Percentiles rank a stretch among this genome's conserved stretches.
Evolutionary conservation across 2,113 vertebrate species (phyloP).

Genomic region (Perccottus glenii): DNA sequence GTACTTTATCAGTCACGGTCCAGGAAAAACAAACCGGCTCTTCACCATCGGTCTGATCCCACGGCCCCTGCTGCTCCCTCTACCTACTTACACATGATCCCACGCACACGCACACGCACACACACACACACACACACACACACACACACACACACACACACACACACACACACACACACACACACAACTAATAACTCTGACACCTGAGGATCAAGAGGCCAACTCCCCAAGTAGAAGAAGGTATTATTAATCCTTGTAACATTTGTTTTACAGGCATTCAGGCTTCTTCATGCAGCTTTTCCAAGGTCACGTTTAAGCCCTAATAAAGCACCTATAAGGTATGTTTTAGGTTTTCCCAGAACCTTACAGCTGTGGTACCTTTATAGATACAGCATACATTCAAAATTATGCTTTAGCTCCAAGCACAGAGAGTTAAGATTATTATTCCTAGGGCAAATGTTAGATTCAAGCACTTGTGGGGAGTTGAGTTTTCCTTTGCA

Average conservation of each 20-base stretch:
- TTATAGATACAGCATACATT: neutral
- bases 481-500: too few relatives aligned
- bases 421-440: too few relatives aligned
- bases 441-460: neutral
- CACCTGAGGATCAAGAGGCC: slow-evolving; percentile 2
- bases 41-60: slow-evolving; percentile 60
- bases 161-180: too few relatives aligned
- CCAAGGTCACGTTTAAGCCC: neutral
- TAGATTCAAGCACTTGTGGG: too few relatives aligned
- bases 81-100: slow-evolving; percentile 9
- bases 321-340: neutral
- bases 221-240: neutral
- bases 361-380: neutral
- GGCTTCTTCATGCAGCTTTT: neutral
- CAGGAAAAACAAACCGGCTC: slow-evolving; percentile 67
- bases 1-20: slow-evolving; percentile 73
- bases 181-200: too few relatives aligned
- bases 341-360: neutral
- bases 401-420: neutral
- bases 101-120: neutral
- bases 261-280: neutral
- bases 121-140: neutral
- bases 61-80: slow-evolving; percentile 50
- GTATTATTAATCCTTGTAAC: neutral
- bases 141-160: neutral